Evolutionary conservation across 2,113 vertebrate genomes (phyloP), one percentile per base, ranked within the genome.

Genomic region (Xiphophorus hellerii): DNA sequence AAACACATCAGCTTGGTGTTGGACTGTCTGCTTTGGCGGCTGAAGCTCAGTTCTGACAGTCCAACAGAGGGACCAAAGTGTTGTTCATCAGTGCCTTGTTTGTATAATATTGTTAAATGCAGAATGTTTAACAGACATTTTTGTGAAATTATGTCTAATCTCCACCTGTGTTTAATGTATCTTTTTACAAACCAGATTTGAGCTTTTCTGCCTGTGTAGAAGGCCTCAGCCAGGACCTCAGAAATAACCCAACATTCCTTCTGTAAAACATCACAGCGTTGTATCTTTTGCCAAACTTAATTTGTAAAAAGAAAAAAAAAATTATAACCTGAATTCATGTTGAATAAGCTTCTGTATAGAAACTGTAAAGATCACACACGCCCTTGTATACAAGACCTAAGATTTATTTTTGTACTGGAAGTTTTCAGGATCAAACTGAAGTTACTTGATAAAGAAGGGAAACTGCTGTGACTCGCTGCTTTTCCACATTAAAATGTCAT

Each of bases 331-430:
- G 15, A 15, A 75, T 51, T 48, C 1, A 66, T 71, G 10, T 22
- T 27, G 29, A 35, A 15, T 64, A 64, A 33, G 22, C 73, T 62
- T 10, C 27, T 33, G 13, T 64, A 3, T 61, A 28, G 61, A 67
- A 22, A 69, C 69, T 81, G 69, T 64, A 35, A 7, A 22, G 3
- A 64, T 15, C 27, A 25, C 30, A 48, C 11, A 58, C 10, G n/a
- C 37, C 17, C 42, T 48, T 28, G 54, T 28, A 64, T 35, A 48
- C 9, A 22, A 44, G 2, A 74, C 25, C 51, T n/a, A 27, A 5
- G 37, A 76, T 81, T 33, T 86, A 82, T 91, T 87, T 89, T 91
- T 87, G 3, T 88, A 88, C 71, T 17, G 1, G 5, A 62, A n/a
- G 42, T 66, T 42, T 42, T 31, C 44, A 37, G 13, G 64, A 33